These are phyloP conservation scores for Hylyphantes graminicola DNA, from an alignment of 1,140 invertebrate species.

Conservation along the genomic window DNA sequence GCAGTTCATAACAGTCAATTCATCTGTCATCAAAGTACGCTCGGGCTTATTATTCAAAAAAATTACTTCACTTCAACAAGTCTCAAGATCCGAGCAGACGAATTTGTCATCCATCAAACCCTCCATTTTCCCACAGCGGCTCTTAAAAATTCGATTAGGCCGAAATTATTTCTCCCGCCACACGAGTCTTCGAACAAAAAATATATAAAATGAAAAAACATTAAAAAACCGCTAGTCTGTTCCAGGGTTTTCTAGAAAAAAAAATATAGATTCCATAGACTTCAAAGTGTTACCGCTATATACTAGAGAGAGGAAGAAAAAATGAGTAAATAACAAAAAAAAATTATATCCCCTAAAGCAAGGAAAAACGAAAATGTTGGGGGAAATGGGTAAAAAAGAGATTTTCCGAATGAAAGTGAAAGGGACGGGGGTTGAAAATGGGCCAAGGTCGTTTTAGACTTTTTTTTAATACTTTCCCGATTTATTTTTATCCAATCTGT, in stretches of 20 bases:
- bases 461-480: constrained; percentile 15
- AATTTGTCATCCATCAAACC: neutral
- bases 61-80: too few species aligned
- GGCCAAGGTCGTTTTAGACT: constrained; percentile 52
- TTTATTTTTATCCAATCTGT: constrained; percentile 54
- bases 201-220: constrained; percentile 6
- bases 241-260: neutral
- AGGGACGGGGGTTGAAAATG: constrained; percentile 30
- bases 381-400: constrained; percentile 47
- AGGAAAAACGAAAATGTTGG: constrained; percentile 27
- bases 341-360: neutral
- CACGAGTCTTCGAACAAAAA: constrained; percentile 30
- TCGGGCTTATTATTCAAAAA: too few species aligned
- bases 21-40: too few species aligned
- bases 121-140: constrained; percentile 28
- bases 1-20: too few species aligned
- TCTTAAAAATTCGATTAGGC: constrained; percentile 40
- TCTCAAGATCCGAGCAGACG: too few species aligned
- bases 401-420: constrained; percentile 58
- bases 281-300: constrained; percentile 54
- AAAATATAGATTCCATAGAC: constrained; percentile 45
- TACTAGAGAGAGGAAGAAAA: neutral
- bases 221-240: neutral
- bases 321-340: constrained; percentile 41
- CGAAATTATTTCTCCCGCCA: constrained; percentile 33